phyloP scores from a whole-genome alignment of 2,113 vertebrate species.

The Ivindomyrus marchei region DNA sequence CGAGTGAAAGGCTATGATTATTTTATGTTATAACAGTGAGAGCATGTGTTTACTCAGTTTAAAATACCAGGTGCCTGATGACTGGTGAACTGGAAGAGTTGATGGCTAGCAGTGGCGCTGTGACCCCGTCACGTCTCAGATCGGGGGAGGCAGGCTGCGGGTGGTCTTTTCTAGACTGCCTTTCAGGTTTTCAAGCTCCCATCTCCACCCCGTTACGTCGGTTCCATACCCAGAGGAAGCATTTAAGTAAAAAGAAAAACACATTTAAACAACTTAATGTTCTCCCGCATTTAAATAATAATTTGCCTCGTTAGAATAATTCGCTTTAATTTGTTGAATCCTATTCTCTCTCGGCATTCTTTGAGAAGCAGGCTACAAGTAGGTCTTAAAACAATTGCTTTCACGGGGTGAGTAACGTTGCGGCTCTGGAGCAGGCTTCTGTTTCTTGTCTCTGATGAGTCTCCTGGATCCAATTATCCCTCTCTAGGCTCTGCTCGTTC shows the following conservation, averaged over 20 bases:
- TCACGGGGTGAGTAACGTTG: not conserved
- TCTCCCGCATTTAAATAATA: constrained; percentile 31
- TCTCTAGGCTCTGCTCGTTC: not conserved
- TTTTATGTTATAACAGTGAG: not conserved
- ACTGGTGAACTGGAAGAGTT: not conserved
- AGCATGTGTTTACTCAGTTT: not conserved
- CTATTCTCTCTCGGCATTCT: constrained; percentile 11
- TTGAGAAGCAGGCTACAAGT: not conserved
- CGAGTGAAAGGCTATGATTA: not conserved
- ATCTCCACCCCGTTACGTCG: not conserved
- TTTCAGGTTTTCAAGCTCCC: not conserved
- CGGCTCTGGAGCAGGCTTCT: not conserved
- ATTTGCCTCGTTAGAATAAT: constrained; percentile 26
- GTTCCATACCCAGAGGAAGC: constrained; percentile 20
- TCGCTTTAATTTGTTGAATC: constrained; percentile 22
- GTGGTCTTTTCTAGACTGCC: not conserved
- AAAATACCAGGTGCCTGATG: not conserved
- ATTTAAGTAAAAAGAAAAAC: constrained; percentile 25
- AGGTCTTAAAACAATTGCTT: constrained; percentile 19
- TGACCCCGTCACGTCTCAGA: not conserved
- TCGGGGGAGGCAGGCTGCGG: not conserved
- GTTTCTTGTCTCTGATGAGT: constrained; percentile 4
- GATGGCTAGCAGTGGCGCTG: not conserved
- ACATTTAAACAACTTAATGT: constrained; percentile 29
- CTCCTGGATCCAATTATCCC: constrained; percentile 29